Conservation (phyloP, 2,113 vertebrate species). For the Cottus gobio region DNA sequence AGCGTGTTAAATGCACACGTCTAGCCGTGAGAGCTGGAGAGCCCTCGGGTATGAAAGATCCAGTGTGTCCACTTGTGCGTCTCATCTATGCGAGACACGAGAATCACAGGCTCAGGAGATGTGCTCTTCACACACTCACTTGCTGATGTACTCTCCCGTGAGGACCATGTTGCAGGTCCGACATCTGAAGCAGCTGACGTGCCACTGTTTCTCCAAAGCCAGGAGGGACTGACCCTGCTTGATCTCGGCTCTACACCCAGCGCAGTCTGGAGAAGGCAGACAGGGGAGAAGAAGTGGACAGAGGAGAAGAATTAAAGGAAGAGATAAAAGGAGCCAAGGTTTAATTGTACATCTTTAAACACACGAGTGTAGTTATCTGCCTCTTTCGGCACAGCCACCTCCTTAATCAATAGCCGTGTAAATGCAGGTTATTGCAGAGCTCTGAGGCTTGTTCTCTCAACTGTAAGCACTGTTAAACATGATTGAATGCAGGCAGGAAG, state of each 20-base stretch:
- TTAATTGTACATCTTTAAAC: conserved; percentile 40
- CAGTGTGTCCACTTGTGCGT: background rate
- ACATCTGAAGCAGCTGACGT: conserved; percentile 99
- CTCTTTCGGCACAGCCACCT: conserved; percentile 14
- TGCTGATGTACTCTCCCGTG: conserved; percentile 99
- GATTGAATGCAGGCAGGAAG: conserved; percentile 46
- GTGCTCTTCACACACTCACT: conserved; percentile 83
- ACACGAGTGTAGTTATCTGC: conserved; percentile 20
- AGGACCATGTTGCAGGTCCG: conserved; percentile 94
- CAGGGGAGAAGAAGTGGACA: background rate
- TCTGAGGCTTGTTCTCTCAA: conserved; percentile 17
- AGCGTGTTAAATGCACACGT: background rate
- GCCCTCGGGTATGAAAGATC: background rate
- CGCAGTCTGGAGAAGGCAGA: conserved; percentile 86
- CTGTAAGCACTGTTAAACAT: conserved; percentile 44
- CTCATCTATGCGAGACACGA: background rate
- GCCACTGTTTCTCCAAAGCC: conserved; percentile 98
- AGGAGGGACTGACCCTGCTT: conserved; percentile 97
- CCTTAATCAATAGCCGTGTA: conserved; percentile 45
- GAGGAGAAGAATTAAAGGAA: background rate
- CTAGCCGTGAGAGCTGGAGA: background rate
- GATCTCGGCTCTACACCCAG: conserved; percentile 96
- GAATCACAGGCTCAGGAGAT: background rate
- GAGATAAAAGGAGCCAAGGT: conserved; percentile 5
- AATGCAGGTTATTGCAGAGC: conserved; percentile 25